Percentiles rank a stretch among this genome's conserved stretches.
Evolutionary conservation across 2,888 invertebrate species (phyloP).

Genomic region (Heliconius aoede): DNA sequence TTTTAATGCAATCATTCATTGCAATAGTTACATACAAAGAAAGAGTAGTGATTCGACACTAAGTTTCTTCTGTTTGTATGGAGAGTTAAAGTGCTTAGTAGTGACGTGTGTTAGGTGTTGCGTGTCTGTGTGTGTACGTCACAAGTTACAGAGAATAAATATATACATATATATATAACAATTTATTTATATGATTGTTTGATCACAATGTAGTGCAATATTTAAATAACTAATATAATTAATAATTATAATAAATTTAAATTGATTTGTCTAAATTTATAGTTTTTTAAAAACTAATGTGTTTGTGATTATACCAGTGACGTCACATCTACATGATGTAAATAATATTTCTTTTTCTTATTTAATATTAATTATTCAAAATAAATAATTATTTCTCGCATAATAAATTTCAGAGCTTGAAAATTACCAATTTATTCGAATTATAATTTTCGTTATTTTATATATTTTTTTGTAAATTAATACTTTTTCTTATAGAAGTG

Average conservation of each 20-base stretch:
- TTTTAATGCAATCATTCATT: not conserved
- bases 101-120: constrained; percentile 7
- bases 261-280: not conserved
- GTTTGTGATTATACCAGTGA: not conserved
- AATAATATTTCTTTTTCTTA: not conserved
- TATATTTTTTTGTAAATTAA: constrained; percentile 32
- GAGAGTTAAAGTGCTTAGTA: constrained; percentile 1
- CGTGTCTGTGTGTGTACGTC: constrained; percentile 6
- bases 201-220: not conserved
- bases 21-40: not conserved
- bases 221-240: no score
- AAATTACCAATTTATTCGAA: not conserved
- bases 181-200: not conserved
- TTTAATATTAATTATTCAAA: not conserved
- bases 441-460: constrained; percentile 28
- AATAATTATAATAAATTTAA: not conserved
- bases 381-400: not conserved
- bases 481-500: constrained; percentile 42
- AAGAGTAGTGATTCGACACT: not conserved
- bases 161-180: not conserved
- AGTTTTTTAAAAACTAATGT: not conserved
- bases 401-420: not conserved
- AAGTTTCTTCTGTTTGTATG: not conserved
- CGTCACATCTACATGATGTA: not conserved
- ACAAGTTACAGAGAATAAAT: not conserved